Evolutionary conservation across 64 coral and sea anemone species (phyloP).

Genomic region (Astreopora myriophthalma): DNA sequence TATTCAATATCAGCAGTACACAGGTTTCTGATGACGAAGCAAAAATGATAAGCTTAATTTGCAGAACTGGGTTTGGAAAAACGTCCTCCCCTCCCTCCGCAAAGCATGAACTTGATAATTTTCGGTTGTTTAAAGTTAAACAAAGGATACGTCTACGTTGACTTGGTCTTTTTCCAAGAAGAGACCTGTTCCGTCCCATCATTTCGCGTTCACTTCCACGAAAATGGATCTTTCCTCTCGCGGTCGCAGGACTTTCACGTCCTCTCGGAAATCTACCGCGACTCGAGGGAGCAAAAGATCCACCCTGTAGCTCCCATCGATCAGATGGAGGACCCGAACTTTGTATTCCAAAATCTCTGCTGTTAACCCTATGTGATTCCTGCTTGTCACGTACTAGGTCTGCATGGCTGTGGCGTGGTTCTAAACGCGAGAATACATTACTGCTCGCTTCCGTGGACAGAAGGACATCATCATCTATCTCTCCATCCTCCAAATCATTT

Average conservation of each 20-base stretch:
- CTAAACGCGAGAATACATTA: background rate
- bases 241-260: background rate
- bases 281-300: background rate
- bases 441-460: background rate
- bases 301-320: background rate
- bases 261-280: background rate
- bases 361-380: background rate
- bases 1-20: too few species aligned
- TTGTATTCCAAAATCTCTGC: background rate
- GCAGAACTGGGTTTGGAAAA: background rate
- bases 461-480: constrained; percentile 33
- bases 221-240: background rate
- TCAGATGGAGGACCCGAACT: background rate
- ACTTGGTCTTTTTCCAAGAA: background rate
- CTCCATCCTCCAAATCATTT: constrained; percentile 29
- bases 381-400: background rate
- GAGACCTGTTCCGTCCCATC: background rate
- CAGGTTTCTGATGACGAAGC: too few species aligned
- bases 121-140: background rate
- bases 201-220: background rate
- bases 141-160: constrained; percentile 15
- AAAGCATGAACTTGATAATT: background rate
- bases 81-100: background rate
- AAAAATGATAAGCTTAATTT: too few species aligned
- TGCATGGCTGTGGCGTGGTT: background rate